These are phyloP conservation scores for Drosophila stalkeri DNA, from an alignment of 2,888 invertebrate species.

Conservation along the genomic window DNA sequence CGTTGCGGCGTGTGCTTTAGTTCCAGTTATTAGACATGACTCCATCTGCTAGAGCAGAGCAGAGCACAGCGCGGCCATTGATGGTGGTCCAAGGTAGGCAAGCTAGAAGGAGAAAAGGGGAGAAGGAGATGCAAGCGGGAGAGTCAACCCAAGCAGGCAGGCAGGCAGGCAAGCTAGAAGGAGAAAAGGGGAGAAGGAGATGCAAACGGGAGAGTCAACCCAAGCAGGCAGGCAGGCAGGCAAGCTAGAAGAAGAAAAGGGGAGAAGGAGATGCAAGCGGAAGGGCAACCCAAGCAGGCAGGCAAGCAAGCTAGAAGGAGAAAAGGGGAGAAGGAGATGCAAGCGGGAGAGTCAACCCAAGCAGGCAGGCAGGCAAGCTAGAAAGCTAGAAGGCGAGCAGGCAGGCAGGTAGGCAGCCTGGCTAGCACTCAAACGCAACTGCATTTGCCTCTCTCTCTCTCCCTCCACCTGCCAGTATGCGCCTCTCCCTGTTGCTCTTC, in stretches of 20 bases:
- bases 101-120: too few species aligned
- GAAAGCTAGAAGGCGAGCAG: neutral
- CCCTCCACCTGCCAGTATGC: neutral
- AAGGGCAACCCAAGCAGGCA: neutral
- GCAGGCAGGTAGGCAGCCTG: neutral
- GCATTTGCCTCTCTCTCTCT: slow-evolving; percentile 3
- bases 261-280: neutral
- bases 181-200: neutral
- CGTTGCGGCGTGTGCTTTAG: slow-evolving; percentile 69
- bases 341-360: neutral
- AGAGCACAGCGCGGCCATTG: slow-evolving; percentile 43
- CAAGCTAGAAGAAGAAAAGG: neutral
- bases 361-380: neutral
- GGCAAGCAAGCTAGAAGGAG: neutral
- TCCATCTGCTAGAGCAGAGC: slow-evolving; percentile 31
- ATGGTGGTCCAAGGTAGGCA: slow-evolving; percentile 54
- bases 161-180: neutral
- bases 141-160: neutral
- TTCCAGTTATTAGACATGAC: slow-evolving; percentile 77
- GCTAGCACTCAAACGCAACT: slow-evolving; percentile 10
- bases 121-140: too few species aligned
- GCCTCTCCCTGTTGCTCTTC: neutral
- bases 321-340: neutral
- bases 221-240: slow-evolving; percentile 3
- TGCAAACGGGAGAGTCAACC: neutral